Percentiles rank a stretch among this genome's conserved stretches.
Conservation (phyloP, 2,888 invertebrate genomes). For the Drosophila pseudotalamancana region DNA sequence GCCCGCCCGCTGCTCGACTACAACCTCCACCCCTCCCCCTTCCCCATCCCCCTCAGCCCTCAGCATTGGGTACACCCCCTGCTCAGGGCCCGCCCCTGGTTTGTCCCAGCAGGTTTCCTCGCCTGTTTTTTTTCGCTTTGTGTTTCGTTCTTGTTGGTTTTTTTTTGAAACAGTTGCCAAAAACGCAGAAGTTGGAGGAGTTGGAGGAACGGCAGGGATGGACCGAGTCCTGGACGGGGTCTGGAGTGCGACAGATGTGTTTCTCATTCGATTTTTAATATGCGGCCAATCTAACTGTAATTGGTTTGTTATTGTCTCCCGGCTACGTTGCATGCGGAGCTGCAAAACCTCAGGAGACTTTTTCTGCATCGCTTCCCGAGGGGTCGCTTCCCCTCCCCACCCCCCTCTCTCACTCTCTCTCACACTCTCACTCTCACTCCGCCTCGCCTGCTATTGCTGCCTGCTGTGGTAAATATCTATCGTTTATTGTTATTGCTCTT, state of each 20-base stretch:
- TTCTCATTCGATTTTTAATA: conserved; percentile 85
- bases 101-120: conserved; percentile 52
- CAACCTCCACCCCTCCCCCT: conserved; percentile 1
- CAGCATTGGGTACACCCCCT: not conserved
- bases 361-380: conserved; percentile 54
- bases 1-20: conserved; percentile 55
- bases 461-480: conserved; percentile 82
- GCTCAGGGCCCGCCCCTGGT: conserved; percentile 19
- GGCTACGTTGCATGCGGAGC: conserved; percentile 44
- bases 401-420: not conserved
- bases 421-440: not conserved
- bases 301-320: conserved; percentile 83
- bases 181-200: conserved; percentile 31
- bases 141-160: conserved; percentile 12
- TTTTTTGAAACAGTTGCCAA: conserved; percentile 71
- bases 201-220: conserved; percentile 6
- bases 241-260: conserved; percentile 83
- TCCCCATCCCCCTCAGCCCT: not conserved
- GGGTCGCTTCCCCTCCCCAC: conserved; percentile 10
- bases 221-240: not conserved
- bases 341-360: conserved; percentile 74
- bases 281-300: conserved; percentile 84
- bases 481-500: conserved; percentile 75
- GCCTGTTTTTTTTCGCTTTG: conserved; percentile 17
- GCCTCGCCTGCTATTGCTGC: conserved; percentile 33